These are phyloP conservation scores for Cotesia congregata DNA, from an alignment of 2,888 invertebrate species.

Conservation along the genomic window DNA sequence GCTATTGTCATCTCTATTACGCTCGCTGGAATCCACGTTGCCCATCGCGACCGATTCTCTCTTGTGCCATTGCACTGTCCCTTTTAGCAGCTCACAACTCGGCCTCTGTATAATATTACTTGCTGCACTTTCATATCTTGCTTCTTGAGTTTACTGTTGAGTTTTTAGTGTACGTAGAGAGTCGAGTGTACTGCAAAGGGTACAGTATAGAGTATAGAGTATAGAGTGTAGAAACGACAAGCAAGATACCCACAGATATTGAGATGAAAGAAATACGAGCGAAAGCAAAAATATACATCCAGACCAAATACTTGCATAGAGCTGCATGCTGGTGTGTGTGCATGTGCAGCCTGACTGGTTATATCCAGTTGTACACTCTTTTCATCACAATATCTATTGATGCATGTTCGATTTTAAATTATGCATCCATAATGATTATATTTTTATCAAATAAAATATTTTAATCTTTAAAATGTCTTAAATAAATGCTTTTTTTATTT, in stretches of 20 bases:
- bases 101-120: constrained; percentile 21
- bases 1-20: neutral
- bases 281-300: neutral
- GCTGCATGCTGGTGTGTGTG: constrained; percentile 20
- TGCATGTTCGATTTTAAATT: constrained; percentile 15
- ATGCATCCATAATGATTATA: constrained; percentile 13
- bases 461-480: too few species aligned
- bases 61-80: constrained; percentile 24
- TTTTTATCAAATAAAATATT: neutral
- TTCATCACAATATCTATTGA: constrained; percentile 21
- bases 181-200: neutral
- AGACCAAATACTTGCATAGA: constrained; percentile 34
- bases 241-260: constrained; percentile 11
- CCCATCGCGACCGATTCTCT: constrained; percentile 14
- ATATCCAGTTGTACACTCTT: constrained; percentile 38
- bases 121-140: constrained; percentile 48
- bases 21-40: neutral
- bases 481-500: neutral
- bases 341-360: constrained; percentile 46
- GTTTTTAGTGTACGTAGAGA: neutral
- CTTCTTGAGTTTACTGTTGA: neutral
- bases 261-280: constrained; percentile 16
- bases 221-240: constrained; percentile 2
- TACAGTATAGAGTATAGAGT: neutral
- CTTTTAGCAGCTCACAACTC: constrained; percentile 40